Evolutionary conservation across 2,888 invertebrate species (phyloP).

Genomic region (Plagodis dolabraria): DNA sequence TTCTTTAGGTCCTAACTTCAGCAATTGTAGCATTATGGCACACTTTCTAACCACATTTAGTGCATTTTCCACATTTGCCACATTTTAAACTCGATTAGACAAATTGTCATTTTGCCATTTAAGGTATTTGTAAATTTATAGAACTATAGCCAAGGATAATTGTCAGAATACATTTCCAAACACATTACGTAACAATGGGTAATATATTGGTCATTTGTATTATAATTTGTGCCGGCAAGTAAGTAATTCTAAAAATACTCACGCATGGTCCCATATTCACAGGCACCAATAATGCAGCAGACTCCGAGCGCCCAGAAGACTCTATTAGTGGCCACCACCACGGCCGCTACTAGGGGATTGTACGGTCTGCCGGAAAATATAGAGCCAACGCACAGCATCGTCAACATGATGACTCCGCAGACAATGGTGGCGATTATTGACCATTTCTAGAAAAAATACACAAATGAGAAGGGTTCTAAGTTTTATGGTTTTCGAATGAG

Average conservation of each 20-base stretch:
- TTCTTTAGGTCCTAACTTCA: too few relatives aligned
- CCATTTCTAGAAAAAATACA: slow-evolving; percentile 9
- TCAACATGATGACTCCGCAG: slow-evolving; percentile 12
- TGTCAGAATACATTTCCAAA: too few relatives aligned
- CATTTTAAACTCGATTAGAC: too few relatives aligned
- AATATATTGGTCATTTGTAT: background rate
- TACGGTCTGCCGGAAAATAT: slow-evolving; percentile 16
- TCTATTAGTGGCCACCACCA: slow-evolving; percentile 24
- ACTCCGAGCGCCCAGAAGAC: slow-evolving; percentile 19
- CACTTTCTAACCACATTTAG: too few relatives aligned
- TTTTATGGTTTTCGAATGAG: too few relatives aligned
- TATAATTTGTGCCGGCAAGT: too few relatives aligned
- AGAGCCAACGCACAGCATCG: slow-evolving; percentile 6
- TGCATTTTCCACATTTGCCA: too few relatives aligned
- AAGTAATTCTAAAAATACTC: slow-evolving; percentile 4
- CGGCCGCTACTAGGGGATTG: slow-evolving; percentile 17
- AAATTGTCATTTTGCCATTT: too few relatives aligned
- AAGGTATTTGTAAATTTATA: too few relatives aligned
- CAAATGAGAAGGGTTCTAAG: too few relatives aligned
- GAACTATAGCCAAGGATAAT: too few relatives aligned
- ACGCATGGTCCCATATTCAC: slow-evolving; percentile 30
- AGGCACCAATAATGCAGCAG: slow-evolving; percentile 23
- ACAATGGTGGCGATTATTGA: slow-evolving; percentile 6
- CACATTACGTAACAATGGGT: background rate
- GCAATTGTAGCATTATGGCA: too few relatives aligned